These are phyloP conservation scores for Parnassius glacialis DNA, from an alignment of 2,888 invertebrate species.

Conservation along the genomic window DNA sequence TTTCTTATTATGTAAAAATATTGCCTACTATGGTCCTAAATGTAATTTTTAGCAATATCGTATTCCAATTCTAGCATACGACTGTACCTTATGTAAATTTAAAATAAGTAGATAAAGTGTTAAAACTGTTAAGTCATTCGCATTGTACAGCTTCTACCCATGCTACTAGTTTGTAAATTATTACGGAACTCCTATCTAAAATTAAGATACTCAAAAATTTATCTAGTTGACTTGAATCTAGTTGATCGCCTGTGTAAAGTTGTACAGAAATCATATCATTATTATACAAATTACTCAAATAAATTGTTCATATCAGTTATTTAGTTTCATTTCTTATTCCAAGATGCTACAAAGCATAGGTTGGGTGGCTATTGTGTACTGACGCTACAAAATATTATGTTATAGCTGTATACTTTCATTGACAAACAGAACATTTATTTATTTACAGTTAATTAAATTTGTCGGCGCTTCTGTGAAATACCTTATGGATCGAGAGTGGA, in stretches of 20 bases:
- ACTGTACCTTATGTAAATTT: conserved; percentile 72
- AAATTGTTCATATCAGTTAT: conserved; percentile 75
- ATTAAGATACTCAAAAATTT: conserved; percentile 76
- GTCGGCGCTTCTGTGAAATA: too few species aligned
- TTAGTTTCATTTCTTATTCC: conserved; percentile 39
- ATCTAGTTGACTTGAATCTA: conserved; percentile 78
- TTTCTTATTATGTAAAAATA: conserved; percentile 46
- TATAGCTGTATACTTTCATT: too few species aligned
- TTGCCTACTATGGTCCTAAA: conserved; percentile 49
- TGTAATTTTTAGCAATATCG: conserved; percentile 51
- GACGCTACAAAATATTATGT: too few species aligned
- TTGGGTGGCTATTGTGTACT: too few species aligned
- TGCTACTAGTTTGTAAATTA: conserved; percentile 72
- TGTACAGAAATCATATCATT: conserved; percentile 81
- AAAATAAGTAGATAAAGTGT: conserved; percentile 55
- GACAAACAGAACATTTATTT: too few species aligned
- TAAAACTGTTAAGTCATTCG: conserved; percentile 34
- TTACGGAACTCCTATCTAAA: conserved; percentile 71
- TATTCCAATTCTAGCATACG: conserved; percentile 69
- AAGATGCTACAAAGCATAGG: too few species aligned
- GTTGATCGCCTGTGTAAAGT: conserved; percentile 75
- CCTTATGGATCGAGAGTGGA: too few species aligned
- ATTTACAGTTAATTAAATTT: too few species aligned
- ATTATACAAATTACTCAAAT: conserved; percentile 77
- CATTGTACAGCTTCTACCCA: conserved; percentile 68